Percentiles rank a stretch among this genome's conserved stretches.
phyloP scores from a whole-genome alignment of 2,888 invertebrate species.

The Dermolepida albohirtum region DNA sequence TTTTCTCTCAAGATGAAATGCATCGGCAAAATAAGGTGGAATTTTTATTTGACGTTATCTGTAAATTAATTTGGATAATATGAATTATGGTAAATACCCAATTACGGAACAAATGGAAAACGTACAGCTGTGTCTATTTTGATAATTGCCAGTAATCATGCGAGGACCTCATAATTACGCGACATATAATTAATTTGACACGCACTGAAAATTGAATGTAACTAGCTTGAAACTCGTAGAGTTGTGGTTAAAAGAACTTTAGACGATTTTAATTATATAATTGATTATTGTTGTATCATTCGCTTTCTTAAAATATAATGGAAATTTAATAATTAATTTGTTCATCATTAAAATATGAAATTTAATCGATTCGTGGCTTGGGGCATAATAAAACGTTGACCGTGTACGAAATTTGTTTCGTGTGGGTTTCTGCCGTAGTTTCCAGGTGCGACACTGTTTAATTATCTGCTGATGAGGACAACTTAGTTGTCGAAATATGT shows the following conservation, averaged over 20 bases:
- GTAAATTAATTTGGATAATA: slow-evolving; percentile 12
- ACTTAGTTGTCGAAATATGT: too few species aligned
- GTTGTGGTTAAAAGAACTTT: not conserved
- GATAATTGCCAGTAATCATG: slow-evolving; percentile 29
- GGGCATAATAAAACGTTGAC: too few species aligned
- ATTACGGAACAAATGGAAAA: slow-evolving; percentile 25
- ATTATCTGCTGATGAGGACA: too few species aligned
- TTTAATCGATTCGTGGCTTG: too few species aligned
- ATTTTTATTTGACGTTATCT: slow-evolving; percentile 31
- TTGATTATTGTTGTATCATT: not conserved
- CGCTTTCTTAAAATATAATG: too few species aligned
- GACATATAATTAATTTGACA: slow-evolving; percentile 28
- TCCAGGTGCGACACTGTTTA: too few species aligned
- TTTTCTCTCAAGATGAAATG: not conserved
- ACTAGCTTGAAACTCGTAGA: not conserved
- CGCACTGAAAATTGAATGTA: slow-evolving; percentile 21
- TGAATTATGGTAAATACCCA: slow-evolving; percentile 22
- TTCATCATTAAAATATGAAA: too few species aligned
- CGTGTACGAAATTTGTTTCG: too few species aligned
- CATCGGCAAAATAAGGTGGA: not conserved
- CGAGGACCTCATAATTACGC: slow-evolving; percentile 27
- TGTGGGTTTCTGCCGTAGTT: too few species aligned
- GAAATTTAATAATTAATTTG: too few species aligned
- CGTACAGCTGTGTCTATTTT: slow-evolving; percentile 17
- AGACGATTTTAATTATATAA: slow-evolving; percentile 1